Base-by-base conservation (phyloP, 2,888 invertebrate genomes). In the Mylabris sibirica region DNA sequence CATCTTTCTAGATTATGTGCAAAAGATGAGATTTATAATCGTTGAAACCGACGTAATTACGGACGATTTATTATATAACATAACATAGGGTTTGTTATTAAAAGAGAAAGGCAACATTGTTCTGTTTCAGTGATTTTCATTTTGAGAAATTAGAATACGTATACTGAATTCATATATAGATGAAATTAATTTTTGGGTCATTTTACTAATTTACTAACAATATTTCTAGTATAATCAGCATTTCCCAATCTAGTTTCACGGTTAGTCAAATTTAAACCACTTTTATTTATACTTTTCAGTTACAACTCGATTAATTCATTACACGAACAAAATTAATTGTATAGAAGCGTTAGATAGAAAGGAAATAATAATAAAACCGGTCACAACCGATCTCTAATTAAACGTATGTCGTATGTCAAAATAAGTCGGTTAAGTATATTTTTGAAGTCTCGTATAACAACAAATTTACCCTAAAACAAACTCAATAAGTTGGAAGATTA, bases 21-120 rank as follows among this genome's bases (percentile, higher is more conserved):
- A 30, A 60, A n/a, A 20, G 17, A 70, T 71, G 65, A 72, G 65
- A 72, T 72, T 72, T 71, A 72, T 72, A 72, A 71, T 71, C 72
- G 72, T 69, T 70, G 69, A 63, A 67, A 65, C 60, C 70, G 62
- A 67, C 65, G 70, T 69, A 72, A 72, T 72, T 71, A 72, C 71
- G 35, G 35, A 69, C 67, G 67, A 72, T 72, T 72, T 72, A 72
- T 71, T 72, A 69, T 38, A 41, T 59, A 59, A 67, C 65, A 65
- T 6, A 44, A 63, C 68, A 68, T 67, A 67, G 70, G 64, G 57
- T 65, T 70, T 68, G 63, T 72, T 72, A 72, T 72, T 71, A 72
- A 72, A 71, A 68, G 68, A 67, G 70, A 71, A 67, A 67, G 66
- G 67, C 69, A 57, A 24, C 57, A 26, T 9, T 20, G 57, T 57